Conservation (phyloP, 2,797 vertebrate species). For the Rousettus madagascariensis region DNA sequence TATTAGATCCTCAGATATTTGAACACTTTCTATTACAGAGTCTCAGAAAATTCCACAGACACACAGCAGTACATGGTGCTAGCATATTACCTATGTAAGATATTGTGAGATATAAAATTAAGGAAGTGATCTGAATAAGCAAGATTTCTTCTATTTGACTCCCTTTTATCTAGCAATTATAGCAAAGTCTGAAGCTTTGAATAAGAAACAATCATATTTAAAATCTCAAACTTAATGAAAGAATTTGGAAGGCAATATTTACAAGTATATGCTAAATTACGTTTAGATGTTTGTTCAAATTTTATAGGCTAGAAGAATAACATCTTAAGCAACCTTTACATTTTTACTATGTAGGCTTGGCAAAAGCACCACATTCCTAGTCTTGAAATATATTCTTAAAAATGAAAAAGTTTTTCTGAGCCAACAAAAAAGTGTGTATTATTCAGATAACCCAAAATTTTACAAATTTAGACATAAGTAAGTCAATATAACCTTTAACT, state of each 20-base stretch:
- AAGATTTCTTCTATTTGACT: rapidly evolving
- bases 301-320: not conserved
- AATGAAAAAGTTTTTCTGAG: not conserved
- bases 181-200: not conserved
- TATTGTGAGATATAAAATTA: constrained; percentile 26
- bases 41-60: constrained; percentile 45
- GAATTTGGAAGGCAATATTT: not conserved
- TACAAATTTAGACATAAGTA: not conserved
- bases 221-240: not conserved
- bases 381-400: not conserved
- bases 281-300: not conserved
- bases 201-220: not conserved
- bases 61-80: not conserved
- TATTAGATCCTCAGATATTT: constrained; percentile 72
- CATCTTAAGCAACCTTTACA: not conserved
- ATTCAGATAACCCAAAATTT: not conserved
- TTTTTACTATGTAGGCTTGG: not conserved
- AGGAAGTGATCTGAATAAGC: constrained; percentile 23
- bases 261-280: not conserved
- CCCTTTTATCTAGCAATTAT: constrained; percentile 10
- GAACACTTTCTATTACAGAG: constrained; percentile 28
- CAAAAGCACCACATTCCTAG: not conserved
- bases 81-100: constrained; percentile 21
- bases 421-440: not conserved
- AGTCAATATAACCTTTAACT: not conserved